Evolutionary conservation across 2,797 vertebrate genomes (phyloP), one percentile per base, ranked within the genome.

Genomic region (Craterocephalus amniculus): DNA sequence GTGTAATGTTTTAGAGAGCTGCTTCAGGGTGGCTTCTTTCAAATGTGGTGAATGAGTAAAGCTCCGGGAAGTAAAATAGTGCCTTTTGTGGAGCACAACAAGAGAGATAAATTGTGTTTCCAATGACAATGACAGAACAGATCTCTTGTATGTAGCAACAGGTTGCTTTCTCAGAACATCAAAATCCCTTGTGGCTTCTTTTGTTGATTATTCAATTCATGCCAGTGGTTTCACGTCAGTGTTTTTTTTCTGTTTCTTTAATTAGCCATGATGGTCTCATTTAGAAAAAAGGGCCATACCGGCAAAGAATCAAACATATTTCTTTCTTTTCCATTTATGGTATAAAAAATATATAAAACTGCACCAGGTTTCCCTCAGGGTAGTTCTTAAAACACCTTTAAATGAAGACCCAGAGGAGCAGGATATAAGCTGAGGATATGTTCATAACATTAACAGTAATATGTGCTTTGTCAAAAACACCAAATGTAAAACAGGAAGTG

Each of bases 31-130:
- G 56, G 40, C 31, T 68, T 67, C 58, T 48, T 66, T 32, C 60
- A 67, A 55, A 22, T 60, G 20, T 60, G 45, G 56, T 71, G 54
- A 32, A 35, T 79, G 43, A 76, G 16, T 48, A 1, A 9, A 29
- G 43, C 58, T 68, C 62, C 43, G 49, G 72, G 58, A 34, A 62
- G 61, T 49, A 45, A 38, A 73, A 91, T 83, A 85, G 75, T 58
- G 60, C 18, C 35, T 75, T 86, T 87, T 88, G 83, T 88, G 62
- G 69, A 24, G 18, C 0, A 54, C 57, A 38, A 76, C 73, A 79
- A 81, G 77, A 83, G 78, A 76, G 61, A 67, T 32, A 52, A 75
- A 74, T 54, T 76, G 76, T 81, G 40, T 52, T 81, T 65, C 34
- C 26, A 63, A 52, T 8, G 1, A 80, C 74, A 76, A 58, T 76